phyloP scores from a whole-genome alignment of 2,888 invertebrate species.

The Minunthozetes semirufus region DNA sequence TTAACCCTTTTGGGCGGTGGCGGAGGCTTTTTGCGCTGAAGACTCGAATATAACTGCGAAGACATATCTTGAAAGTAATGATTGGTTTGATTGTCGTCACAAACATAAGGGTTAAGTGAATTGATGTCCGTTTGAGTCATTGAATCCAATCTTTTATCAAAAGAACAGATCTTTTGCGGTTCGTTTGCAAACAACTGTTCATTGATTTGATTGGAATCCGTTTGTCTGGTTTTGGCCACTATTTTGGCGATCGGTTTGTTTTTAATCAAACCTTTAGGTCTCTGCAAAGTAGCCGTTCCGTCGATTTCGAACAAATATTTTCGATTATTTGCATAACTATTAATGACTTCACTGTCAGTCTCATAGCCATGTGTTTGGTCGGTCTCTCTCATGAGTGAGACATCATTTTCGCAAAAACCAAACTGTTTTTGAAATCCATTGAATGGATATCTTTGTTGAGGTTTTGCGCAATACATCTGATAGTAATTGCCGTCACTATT shows the following conservation, averaged over 20 bases:
- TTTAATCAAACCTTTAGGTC: conserved; percentile 71
- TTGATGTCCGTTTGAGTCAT: conserved; percentile 1
- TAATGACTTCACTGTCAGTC: conserved; percentile 24
- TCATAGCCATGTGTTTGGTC: conserved; percentile 33
- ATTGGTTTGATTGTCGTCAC: conserved; percentile 16
- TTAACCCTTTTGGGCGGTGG: conserved; percentile 51
- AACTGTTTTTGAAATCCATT: conserved; percentile 40
- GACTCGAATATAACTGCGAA: conserved; percentile 43
- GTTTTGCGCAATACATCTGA: conserved; percentile 14
- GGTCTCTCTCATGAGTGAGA: conserved; percentile 35
- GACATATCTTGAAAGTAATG: conserved; percentile 20
- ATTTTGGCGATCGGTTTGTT: conserved; percentile 75
- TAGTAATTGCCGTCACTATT: conserved; percentile 32
- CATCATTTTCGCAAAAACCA: conserved; percentile 39
- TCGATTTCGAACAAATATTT: conserved; percentile 38
- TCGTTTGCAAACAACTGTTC: neutral
- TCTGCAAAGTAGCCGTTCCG: conserved; percentile 65
- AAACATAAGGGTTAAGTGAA: neutral
- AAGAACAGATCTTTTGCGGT: neutral
- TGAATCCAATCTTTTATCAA: neutral
- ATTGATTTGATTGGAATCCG: conserved; percentile 27
- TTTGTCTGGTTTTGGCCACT: conserved; percentile 40
- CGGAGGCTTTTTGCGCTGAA: conserved; percentile 49
- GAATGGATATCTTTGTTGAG: conserved; percentile 34
- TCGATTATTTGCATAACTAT: conserved; percentile 19